Evolutionary conservation across 1,140 invertebrate species (phyloP).

Genomic region (Latrodectus geometricus): DNA sequence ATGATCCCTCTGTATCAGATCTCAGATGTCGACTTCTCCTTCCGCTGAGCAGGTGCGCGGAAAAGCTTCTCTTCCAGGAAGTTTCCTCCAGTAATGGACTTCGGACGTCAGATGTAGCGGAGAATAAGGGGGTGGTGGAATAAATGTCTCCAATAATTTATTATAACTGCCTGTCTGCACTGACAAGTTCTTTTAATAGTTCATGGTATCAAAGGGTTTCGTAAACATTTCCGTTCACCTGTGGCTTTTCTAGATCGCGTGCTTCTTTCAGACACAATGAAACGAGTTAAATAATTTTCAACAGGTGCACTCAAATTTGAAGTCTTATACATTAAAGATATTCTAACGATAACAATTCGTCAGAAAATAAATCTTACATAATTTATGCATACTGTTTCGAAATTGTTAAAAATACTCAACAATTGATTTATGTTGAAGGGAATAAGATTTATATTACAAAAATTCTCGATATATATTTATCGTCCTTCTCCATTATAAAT

Average conservation of each 20-base stretch:
- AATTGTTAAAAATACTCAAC: too few species aligned
- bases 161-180: not conserved
- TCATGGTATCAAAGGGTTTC: not conserved
- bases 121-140: not conserved
- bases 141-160: not conserved
- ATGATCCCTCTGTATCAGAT: not conserved
- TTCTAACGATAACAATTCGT: too few species aligned
- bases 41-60: slow-evolving; percentile 14
- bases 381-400: too few species aligned
- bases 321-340: too few species aligned
- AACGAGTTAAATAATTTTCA: not conserved
- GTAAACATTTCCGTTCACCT: not conserved
- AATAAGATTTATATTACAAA: too few species aligned
- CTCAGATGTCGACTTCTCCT: slow-evolving; percentile 6
- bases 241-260: not conserved
- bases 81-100: slow-evolving; percentile 22
- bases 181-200: not conserved
- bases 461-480: too few species aligned
- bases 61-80: slow-evolving; percentile 26
- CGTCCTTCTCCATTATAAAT: too few species aligned
- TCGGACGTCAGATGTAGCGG: not conserved
- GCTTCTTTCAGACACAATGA: not conserved
- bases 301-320: not conserved
- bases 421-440: too few species aligned
- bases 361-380: too few species aligned